Conservation (phyloP, 2,888 invertebrate genomes). For the Archips crataeganus region DNA sequence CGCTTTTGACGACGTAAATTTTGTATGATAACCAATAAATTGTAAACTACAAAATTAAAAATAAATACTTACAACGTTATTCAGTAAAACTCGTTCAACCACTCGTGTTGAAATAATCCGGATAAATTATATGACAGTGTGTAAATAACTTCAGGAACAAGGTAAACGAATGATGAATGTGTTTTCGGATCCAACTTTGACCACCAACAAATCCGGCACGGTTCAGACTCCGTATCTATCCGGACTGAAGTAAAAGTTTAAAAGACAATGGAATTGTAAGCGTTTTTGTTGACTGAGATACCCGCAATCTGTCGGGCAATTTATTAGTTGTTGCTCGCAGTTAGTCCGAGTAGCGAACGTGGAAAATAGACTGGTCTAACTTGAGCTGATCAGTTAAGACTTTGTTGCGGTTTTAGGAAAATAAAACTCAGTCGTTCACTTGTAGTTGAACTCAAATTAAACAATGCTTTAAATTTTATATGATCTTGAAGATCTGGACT, state of each 20-base stretch:
- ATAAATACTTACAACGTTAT: too few species aligned
- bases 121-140: too few species aligned
- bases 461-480: neutral
- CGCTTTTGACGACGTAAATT: too few species aligned
- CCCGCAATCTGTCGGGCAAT: slow-evolving; percentile 51
- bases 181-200: slow-evolving; percentile 36
- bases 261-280: slow-evolving; percentile 55
- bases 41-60: too few species aligned
- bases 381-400: slow-evolving; percentile 21
- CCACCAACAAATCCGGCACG: slow-evolving; percentile 34
- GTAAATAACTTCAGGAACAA: neutral
- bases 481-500: too few species aligned
- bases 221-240: slow-evolving; percentile 39
- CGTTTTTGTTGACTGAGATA: slow-evolving; percentile 53
- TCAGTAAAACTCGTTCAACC: too few species aligned
- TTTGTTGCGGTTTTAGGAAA: slow-evolving; percentile 6
- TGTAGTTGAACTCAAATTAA: neutral
- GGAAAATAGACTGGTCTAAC: slow-evolving; percentile 35
- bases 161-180: slow-evolving; percentile 25
- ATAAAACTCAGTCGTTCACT: neutral
- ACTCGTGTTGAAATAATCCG: too few species aligned
- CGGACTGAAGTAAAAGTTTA: slow-evolving; percentile 48
- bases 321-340: slow-evolving; percentile 58
- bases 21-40: too few species aligned
- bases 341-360: slow-evolving; percentile 45